A percentile compares a stretch with the other conserved stretches of the same genome.
These are phyloP conservation scores for Drosophila algonquin DNA, from an alignment of 2,888 invertebrate genomes.

Conservation along the genomic window DNA sequence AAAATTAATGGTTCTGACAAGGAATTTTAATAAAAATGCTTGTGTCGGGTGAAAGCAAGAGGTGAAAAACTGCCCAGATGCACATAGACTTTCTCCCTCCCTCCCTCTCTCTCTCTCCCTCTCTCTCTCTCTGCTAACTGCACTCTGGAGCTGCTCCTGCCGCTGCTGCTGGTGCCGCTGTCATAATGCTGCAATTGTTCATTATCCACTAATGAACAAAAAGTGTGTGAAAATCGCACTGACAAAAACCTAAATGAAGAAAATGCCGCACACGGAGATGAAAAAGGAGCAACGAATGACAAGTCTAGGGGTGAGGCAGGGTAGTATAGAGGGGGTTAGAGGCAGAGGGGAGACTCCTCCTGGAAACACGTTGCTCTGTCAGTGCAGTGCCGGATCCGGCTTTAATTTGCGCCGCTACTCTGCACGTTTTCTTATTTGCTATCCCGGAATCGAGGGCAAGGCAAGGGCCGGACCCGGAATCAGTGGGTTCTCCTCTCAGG, in stretches of 20 bases:
- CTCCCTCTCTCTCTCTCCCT: not conserved
- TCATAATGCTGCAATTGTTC: conserved; percentile 81
- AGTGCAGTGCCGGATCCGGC: conserved; percentile 51
- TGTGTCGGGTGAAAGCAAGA: conserved; percentile 70
- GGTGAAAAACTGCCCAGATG: conserved; percentile 74
- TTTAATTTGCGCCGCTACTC: conserved; percentile 77
- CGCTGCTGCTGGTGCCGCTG: conserved; percentile 49
- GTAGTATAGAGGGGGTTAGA: not conserved
- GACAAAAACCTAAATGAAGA: conserved; percentile 75
- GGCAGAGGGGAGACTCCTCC: conserved; percentile 14
- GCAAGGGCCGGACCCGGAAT: not conserved
- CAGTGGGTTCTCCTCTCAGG: conserved; percentile 15
- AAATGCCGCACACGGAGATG: conserved; percentile 70
- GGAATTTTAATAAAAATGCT: conserved; percentile 80
- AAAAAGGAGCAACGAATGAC: conserved; percentile 70
- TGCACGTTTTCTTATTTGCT: conserved; percentile 79
- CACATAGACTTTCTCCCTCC: conserved; percentile 27
- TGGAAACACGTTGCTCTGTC: conserved; percentile 77
- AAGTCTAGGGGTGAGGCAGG: conserved; percentile 44
- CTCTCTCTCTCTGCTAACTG: conserved; percentile 21
- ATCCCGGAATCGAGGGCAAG: conserved; percentile 42
- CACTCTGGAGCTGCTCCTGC: conserved; percentile 9
- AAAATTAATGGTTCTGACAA: conserved; percentile 76
- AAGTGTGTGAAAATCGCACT: conserved; percentile 73
- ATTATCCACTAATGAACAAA: conserved; percentile 83